These are phyloP conservation scores for Brachyhypopomus gauderio DNA, from an alignment of 2,113 vertebrate genomes.

Conservation along the genomic window DNA sequence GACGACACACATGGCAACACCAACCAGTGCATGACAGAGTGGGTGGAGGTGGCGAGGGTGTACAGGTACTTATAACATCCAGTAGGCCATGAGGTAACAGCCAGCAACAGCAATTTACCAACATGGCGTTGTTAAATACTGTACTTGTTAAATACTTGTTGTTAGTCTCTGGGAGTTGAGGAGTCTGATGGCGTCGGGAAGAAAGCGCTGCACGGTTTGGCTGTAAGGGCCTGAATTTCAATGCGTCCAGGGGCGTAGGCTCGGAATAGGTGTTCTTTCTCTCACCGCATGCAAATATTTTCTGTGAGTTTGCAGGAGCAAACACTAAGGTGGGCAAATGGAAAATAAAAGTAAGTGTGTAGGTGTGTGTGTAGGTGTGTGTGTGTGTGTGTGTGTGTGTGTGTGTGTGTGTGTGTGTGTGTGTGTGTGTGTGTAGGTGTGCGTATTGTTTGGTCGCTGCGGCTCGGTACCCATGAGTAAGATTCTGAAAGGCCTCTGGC, in stretches of 20 bases:
- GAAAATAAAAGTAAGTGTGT: background rate
- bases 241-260: background rate
- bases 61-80: background rate
- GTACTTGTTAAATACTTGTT: too few species aligned
- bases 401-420: background rate
- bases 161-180: too few species aligned
- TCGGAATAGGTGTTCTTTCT: background rate
- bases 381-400: background rate
- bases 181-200: too few species aligned
- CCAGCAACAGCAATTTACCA: too few species aligned
- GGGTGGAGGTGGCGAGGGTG: too few species aligned
- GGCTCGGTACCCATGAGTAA: background rate
- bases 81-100: too few species aligned
- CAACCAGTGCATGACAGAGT: too few species aligned
- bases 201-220: too few species aligned
- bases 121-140: too few species aligned
- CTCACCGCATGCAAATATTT: background rate
- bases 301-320: background rate
- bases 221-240: background rate
- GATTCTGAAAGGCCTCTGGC: too few species aligned
- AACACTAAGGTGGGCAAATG: background rate
- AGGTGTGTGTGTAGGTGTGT: conserved; percentile 11
- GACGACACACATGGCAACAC: too few species aligned
- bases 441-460: background rate
- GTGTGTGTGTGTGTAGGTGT: too few species aligned